A percentile compares a stretch with the other conserved stretches of the same genome.
Evolutionary conservation across 1,140 invertebrate genomes (phyloP).

Genomic region (Liolophura sinensis): DNA sequence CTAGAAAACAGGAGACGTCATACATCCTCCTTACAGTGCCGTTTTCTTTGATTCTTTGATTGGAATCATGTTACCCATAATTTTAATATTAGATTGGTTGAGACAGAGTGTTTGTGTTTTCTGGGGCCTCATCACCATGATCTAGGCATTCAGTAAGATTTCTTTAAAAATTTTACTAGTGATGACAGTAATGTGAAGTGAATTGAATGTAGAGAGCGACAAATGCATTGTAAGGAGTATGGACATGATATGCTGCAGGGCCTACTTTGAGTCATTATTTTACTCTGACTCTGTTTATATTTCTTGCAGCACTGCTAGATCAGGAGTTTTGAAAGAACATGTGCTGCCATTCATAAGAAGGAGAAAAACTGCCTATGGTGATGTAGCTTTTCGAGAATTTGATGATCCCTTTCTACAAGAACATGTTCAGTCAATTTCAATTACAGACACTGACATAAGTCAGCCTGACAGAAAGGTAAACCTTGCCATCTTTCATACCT

Average conservation of each 20-base stretch:
- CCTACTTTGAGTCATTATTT: no score
- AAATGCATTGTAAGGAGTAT: no score
- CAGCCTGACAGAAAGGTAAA: conserved; percentile 32
- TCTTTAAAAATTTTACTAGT: no score
- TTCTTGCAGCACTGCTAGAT: conserved; percentile 38
- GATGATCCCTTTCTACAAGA: conserved; percentile 41
- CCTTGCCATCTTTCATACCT: not conserved
- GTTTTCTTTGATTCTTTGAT: no score
- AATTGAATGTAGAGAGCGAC: no score
- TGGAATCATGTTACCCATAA: not conserved
- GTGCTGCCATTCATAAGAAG: conserved; percentile 32
- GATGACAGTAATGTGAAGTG: no score
- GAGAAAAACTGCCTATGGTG: conserved; percentile 36
- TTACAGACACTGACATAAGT: conserved; percentile 41
- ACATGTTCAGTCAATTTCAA: conserved; percentile 41
- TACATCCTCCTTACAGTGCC: no score
- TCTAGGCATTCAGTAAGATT: no score
- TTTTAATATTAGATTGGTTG: not conserved
- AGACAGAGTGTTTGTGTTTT: no score
- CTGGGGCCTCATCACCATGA: no score
- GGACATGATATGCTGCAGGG: no score
- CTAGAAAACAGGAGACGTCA: no score
- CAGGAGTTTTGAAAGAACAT: conserved; percentile 35
- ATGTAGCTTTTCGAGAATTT: conserved; percentile 44
- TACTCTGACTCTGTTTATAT: conserved; percentile 9